Evolutionary conservation across 2,888 invertebrate genomes (phyloP), one percentile per base, ranked within the genome.

Genomic region (Blastobasis adustella): DNA sequence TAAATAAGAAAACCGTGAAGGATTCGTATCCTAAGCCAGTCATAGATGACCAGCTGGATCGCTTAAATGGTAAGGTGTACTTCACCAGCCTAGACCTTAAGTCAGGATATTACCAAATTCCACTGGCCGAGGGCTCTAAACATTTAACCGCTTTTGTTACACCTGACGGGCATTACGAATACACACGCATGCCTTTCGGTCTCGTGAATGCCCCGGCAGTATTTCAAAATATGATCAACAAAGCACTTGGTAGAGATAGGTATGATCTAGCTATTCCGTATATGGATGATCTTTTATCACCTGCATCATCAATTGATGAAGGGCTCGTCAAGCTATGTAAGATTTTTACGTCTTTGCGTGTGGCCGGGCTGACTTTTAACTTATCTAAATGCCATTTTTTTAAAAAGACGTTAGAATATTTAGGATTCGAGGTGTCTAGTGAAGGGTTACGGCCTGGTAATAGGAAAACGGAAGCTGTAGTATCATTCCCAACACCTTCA

Each of bases 91-190:
- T 67, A 8, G 64, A 64, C 49, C 40, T 70, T 4, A 58, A 55
- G 37, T 65, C 66, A 41, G 66, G 67, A 0, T 69, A 68, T 55
- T 64, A 69, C 45, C 69, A 71, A 50, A 66, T 72, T 1, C 53
- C 55, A 8, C 51, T 71, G 2, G 54, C 58, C 10, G 55, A 59
- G 38, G 49, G 50, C 5, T 61, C 65, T 10, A 52, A 53, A 37
- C 61, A 66, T 46, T 63, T 64, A 37, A 75, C 72, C 0, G 64
- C 71, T 0, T 74, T 76, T 51, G 58, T 72, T 0, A 69, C 67
- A 0, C 68, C 66, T 1, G 61, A 62, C 9, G 66, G 69, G 0
- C 67, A 67, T 37, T 73, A 58, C 42, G 63, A 73, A 8, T 71
- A 67, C 45, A 40, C 49, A 1, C 55, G 56, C 46, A 55, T 57